Base-by-base conservation (phyloP, 2,888 invertebrate species). In the Drosophila anomalata region DNA sequence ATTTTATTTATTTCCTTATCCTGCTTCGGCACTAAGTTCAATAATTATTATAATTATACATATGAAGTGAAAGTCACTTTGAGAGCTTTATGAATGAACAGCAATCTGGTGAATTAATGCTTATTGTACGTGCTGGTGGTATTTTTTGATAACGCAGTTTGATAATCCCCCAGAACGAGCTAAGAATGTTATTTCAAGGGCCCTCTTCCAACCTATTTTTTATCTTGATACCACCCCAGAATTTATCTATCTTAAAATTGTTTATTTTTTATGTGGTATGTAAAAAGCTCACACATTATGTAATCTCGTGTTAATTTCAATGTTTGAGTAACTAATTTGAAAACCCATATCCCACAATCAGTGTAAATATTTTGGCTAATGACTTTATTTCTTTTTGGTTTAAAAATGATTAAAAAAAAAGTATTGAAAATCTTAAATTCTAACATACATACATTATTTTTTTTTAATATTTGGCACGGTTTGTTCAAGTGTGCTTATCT, bases 41-140 rank as follows among this genome's bases (percentile, higher is more conserved):
- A 29, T 29, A 29, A 33, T 36, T 7, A 36, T 36, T 33, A 33
- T n/a, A 8, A 26, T 20, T 36, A 17, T 4, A 41, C 41, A 17
- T 4, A 41, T 58, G 29, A 46, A 14, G 14, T n/a, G 20, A 69
- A 60, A 50, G 44, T 29, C 39, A 44, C 20, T 44, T 8, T 11
- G 39, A 44, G 22, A 31, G 44, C 20, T 69, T 73, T 72, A 73
- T 70, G 69, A 70, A 70, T 70, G 69, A 73, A 70, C 12, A 29
- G 33, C 54, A 61, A 39, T 72, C 41, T 50, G 44, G 12, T 20
- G 33, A 61, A 31, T 60, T 39, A 47, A 22, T 61, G 29, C 24
- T 29, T 65, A 29, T 14, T n/a, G 47, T 47, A 31, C 42, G 14
- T 54, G 20, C 42, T 11, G 42, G 11, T 42, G 14, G 42, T 50